Evolutionary conservation across 2,797 vertebrate genomes (phyloP), one percentile per base, ranked within the genome.

Genomic region (Melanotaenia maccullochi): DNA sequence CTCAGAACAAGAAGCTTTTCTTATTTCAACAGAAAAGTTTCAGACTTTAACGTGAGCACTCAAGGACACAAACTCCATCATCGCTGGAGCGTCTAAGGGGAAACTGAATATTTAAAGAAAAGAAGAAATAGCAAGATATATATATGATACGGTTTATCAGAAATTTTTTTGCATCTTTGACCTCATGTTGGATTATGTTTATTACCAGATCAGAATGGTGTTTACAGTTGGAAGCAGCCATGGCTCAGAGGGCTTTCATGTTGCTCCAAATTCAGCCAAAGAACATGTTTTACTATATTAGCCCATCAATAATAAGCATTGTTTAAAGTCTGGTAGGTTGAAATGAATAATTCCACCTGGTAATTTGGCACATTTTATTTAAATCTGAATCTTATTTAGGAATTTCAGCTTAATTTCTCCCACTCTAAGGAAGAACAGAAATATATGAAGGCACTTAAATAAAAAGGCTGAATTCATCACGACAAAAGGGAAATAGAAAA

Each of bases 1-100:
- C 73, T 79, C 69, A 13, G 77, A 85, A 82, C 73, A 44, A 47
- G 65, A 78, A 71, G 78, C 68, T 82, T 85, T 87, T 74, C 63
- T 74, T 59, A 25, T 85, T 87, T 74, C 76, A 84, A 4, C 60
- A 16, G 56, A 85, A 77, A 67, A 76, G 33, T 74, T 75, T 76
- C 75, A 42, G 58, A 81, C 73, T 20, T 68, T 54, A 56, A 49
- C 42, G 35, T 1, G 58, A 84, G 82, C 58, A 18, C 65, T 22
- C 22, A 30, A 71, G 68, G 77, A 73, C 2, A 18, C 30, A 61
- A 83, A 75, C 63, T 69, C 78, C 56, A 60, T 70, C 75, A 61
- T 55, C 12, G 83, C 87, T 82, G 63, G 52, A 82, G 75, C 61
- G 52, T 59, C 49, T 63, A 68, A 78, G 44, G 11, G 24, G 1